These are phyloP conservation scores for Anneissia japonica DNA, from an alignment of 35 echinoderm and acorn worm species.

Conservation along the genomic window DNA sequence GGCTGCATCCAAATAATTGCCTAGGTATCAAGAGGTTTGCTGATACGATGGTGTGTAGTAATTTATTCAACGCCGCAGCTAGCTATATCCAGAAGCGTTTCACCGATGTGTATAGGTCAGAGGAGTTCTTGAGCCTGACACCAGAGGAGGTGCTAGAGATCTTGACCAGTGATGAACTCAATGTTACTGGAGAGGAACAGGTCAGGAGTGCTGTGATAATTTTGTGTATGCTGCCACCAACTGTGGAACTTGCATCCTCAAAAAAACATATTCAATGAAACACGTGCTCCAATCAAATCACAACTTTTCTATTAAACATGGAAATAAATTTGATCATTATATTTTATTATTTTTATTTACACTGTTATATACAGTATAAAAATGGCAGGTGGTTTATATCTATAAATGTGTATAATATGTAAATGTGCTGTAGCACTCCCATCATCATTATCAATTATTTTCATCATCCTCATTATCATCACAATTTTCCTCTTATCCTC, in stretches of 20 bases:
- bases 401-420: background rate
- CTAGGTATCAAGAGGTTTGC: slow-evolving; percentile 88
- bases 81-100: slow-evolving; percentile 88
- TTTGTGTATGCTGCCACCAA: too few relatives aligned
- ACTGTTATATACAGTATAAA: background rate
- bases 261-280: too few relatives aligned
- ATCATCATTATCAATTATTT: background rate
- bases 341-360: background rate
- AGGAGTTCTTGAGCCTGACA: slow-evolving; percentile 76
- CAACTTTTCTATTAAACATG: too few relatives aligned
- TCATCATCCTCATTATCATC: background rate
- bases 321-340: too few relatives aligned
- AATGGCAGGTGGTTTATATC: background rate
- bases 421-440: background rate
- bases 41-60: slow-evolving; percentile 91
- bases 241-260: too few relatives aligned
- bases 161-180: slow-evolving; percentile 74
- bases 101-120: slow-evolving; percentile 52
- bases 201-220: slow-evolving; percentile 34
- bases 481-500: background rate
- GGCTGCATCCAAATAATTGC: slow-evolving; percentile 82
- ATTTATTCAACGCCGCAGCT: slow-evolving; percentile 67
- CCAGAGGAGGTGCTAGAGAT: slow-evolving; percentile 62
- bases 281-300: too few relatives aligned
- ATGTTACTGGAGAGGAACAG: slow-evolving; percentile 89